A percentile compares a stretch with the other conserved stretches of the same genome.
Conservation (phyloP, 2,888 invertebrate genomes). For the Rhagophthalmus giganteus region DNA sequence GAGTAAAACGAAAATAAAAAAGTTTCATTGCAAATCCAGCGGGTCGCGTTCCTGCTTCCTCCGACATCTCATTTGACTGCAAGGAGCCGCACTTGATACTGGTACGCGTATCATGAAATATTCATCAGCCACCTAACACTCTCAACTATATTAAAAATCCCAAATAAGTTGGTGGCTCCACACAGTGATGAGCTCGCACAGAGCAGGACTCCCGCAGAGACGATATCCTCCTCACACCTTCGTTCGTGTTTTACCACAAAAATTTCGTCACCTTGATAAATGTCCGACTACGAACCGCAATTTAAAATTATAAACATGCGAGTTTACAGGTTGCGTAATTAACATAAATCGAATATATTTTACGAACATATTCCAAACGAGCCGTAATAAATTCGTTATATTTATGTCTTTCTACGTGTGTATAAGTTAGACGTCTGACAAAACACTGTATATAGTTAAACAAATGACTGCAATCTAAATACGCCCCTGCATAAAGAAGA, state of each 20-base stretch:
- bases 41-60: conserved; percentile 47
- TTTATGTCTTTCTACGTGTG: not conserved
- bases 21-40: conserved; percentile 51
- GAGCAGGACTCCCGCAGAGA: conserved; percentile 43
- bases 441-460: conserved; percentile 7
- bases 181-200: conserved; percentile 42
- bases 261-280: conserved; percentile 31
- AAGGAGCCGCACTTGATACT: conserved; percentile 50
- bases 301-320: conserved; percentile 17
- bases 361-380: conserved; percentile 2
- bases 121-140: conserved; percentile 56
- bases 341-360: conserved; percentile 19
- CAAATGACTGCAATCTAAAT: conserved; percentile 19
- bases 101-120: conserved; percentile 57
- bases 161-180: conserved; percentile 51
- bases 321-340: conserved; percentile 12
- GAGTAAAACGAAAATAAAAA: conserved; percentile 52
- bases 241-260: conserved; percentile 29
- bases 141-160: conserved; percentile 57
- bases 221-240: conserved; percentile 43
- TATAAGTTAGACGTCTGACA: not conserved
- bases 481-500: conserved; percentile 32
- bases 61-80: conserved; percentile 52
- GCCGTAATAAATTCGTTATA: conserved; percentile 5
- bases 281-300: conserved; percentile 9